phyloP scores from a whole-genome alignment of 1,140 invertebrate species.

The Cyrtorhinus lividipennis region DNA sequence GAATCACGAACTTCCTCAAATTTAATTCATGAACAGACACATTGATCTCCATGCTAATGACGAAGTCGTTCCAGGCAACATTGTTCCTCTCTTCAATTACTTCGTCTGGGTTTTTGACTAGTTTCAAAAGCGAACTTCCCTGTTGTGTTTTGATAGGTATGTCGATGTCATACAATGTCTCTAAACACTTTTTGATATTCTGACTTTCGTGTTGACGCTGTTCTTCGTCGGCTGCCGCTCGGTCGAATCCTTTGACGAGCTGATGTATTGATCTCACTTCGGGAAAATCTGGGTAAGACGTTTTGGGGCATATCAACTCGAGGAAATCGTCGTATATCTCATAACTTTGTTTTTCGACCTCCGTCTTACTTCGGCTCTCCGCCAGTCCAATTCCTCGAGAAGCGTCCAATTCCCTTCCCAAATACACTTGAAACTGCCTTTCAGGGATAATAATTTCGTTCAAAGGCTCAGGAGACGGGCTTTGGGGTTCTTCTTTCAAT shows the following conservation, averaged over 20 bases:
- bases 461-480: slow-evolving; percentile 11
- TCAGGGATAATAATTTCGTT: background rate
- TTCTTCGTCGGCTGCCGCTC: slow-evolving; percentile 25
- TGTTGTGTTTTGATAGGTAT: slow-evolving; percentile 1
- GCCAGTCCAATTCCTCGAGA: background rate
- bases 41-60: slow-evolving; percentile 26
- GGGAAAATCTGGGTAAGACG: slow-evolving; percentile 12
- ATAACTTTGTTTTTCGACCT: background rate
- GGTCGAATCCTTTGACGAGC: slow-evolving; percentile 19
- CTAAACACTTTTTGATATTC: background rate
- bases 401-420: background rate
- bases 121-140: slow-evolving; percentile 20
- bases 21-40: slow-evolving; percentile 42
- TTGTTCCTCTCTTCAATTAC: slow-evolving; percentile 29
- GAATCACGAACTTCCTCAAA: slow-evolving; percentile 44
- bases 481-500: slow-evolving; percentile 23
- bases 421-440: background rate
- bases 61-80: background rate
- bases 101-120: slow-evolving; percentile 28
- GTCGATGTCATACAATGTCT: slow-evolving; percentile 17
- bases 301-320: slow-evolving; percentile 7
- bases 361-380: no score
- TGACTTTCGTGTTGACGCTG: slow-evolving; percentile 10
- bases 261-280: slow-evolving; percentile 11
- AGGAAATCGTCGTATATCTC: background rate